Percentiles rank a stretch among this genome's conserved stretches.
Conservation (phyloP, 1,140 invertebrate species). For the Armadillidium nasatum region DNA sequence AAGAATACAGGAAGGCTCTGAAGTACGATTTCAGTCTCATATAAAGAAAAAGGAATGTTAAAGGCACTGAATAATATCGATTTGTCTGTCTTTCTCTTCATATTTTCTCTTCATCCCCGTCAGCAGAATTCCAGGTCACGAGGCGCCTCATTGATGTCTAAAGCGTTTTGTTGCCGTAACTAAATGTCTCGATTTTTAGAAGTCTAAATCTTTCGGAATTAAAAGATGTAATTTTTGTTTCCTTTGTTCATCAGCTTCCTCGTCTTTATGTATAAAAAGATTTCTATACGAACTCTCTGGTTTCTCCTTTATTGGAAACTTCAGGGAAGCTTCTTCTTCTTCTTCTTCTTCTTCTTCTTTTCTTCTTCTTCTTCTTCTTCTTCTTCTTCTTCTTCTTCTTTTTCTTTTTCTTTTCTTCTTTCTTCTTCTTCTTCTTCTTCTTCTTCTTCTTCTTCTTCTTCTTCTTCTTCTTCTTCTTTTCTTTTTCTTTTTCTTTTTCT, state of each 20-base stretch:
- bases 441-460: neutral
- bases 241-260: neutral
- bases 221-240: neutral
- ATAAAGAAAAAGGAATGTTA: too few species aligned
- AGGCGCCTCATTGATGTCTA: too few species aligned
- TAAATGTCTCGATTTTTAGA: too few species aligned
- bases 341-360: slow-evolving; percentile 14
- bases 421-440: neutral
- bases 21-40: too few species aligned
- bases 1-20: too few species aligned
- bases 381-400: slow-evolving; percentile 1
- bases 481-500: neutral
- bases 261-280: neutral
- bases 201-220: too few species aligned
- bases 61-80: too few species aligned
- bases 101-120: too few species aligned
- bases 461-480: slow-evolving; percentile 13
- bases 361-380: neutral
- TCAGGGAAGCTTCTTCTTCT: neutral
- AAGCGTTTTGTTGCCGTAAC: too few species aligned
- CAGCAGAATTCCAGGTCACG: too few species aligned
- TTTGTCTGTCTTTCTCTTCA: too few species aligned
- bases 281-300: neutral
- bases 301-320: neutral
- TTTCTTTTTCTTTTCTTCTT: neutral